A percentile compares a stretch with the other conserved stretches of the same genome.
Conservation (phyloP, 64 coral and sea anemone genomes). For the Montipora foliosa region DNA sequence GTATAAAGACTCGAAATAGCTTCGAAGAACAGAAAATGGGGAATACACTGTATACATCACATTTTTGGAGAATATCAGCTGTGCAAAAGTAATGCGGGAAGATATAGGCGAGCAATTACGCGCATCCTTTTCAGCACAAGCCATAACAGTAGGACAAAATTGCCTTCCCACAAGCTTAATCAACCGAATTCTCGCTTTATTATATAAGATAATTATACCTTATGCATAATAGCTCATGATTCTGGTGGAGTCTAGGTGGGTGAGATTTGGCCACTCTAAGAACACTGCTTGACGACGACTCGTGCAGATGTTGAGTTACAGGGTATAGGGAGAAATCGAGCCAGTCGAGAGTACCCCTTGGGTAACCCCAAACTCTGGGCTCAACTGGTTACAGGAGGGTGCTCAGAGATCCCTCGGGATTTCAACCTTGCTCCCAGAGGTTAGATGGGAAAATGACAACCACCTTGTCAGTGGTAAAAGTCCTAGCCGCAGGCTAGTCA, state of each 20-base stretch:
- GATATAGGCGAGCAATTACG: too few species aligned
- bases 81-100: too few species aligned
- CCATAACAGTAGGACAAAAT: too few species aligned
- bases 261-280: neutral
- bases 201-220: neutral
- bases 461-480: too few species aligned
- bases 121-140: too few species aligned
- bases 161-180: too few species aligned
- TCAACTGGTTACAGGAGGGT: slow-evolving; percentile 17
- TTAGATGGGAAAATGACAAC: neutral
- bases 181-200: too few species aligned
- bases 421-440: neutral
- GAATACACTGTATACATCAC: too few species aligned
- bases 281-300: neutral
- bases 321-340: neutral
- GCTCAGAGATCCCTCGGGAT: slow-evolving; percentile 12
- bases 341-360: neutral
- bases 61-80: too few species aligned
- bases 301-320: neutral
- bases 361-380: neutral
- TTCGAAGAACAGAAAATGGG: too few species aligned
- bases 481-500: too few species aligned
- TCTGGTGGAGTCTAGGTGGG: neutral
- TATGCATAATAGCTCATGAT: neutral
- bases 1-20: too few species aligned